Conservation (phyloP, 2,888 invertebrate species). For the Lampropteryx suffumata region DNA sequence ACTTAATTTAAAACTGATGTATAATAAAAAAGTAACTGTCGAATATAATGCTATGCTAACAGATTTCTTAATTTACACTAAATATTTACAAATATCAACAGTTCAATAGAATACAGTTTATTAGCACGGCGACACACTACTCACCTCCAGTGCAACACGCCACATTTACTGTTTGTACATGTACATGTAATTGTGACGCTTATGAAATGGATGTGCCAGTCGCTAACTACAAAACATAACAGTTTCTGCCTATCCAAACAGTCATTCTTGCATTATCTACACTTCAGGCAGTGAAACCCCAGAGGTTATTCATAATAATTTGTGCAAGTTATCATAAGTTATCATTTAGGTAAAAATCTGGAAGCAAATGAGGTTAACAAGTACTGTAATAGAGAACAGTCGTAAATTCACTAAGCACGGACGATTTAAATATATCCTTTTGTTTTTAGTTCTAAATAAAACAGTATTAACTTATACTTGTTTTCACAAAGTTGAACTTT, state of each 20-base stretch:
- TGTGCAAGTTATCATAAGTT: not conserved
- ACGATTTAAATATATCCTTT: too few relatives aligned
- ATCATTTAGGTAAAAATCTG: not conserved
- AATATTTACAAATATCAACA: constrained; percentile 26
- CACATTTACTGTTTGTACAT: not conserved
- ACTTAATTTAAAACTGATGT: not conserved
- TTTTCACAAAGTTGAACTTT: not conserved
- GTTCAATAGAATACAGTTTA: constrained; percentile 8
- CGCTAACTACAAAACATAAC: not conserved
- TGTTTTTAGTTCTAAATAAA: too few relatives aligned
- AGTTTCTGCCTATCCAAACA: not conserved
- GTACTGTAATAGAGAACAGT: not conserved
- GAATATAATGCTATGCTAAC: constrained; percentile 4
- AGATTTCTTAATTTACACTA: constrained; percentile 2
- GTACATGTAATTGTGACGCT: not conserved
- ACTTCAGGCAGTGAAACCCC: not conserved
- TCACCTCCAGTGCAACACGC: not conserved
- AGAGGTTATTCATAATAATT: not conserved
- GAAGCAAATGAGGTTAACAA: not conserved
- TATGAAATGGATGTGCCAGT: not conserved
- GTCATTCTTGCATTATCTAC: too few relatives aligned
- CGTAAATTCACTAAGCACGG: too few relatives aligned
- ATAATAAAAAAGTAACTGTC: constrained; percentile 3
- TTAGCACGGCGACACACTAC: constrained; percentile 7
- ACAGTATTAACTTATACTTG: not conserved